Evolutionary conservation across 2,113 vertebrate species (phyloP).

Genomic region (Thunnus thynnus): DNA sequence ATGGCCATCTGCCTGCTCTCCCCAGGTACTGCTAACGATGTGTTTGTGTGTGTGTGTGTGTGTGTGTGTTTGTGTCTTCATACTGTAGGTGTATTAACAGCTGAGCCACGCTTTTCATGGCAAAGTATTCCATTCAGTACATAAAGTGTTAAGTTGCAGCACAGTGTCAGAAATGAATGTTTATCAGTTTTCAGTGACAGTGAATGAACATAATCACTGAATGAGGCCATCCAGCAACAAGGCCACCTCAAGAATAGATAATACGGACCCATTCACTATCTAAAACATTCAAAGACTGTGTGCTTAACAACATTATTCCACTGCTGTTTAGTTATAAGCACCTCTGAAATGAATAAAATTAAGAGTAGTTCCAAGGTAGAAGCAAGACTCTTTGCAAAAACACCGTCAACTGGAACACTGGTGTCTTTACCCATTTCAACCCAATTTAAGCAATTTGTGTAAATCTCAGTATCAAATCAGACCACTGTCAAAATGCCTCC

Average conservation of each 20-base stretch:
- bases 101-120: too few species aligned
- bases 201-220: neutral
- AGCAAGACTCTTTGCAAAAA: neutral
- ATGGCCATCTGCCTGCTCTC: conserved; percentile 98
- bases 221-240: neutral
- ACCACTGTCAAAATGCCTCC: too few species aligned
- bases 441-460: too few species aligned
- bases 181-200: neutral
- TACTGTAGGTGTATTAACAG: too few species aligned
- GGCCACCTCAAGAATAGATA: neutral
- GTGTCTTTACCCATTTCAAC: too few species aligned
- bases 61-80: conserved; percentile 2
- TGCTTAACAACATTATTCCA: neutral
- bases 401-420: neutral
- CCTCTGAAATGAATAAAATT: too few species aligned
- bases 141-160: neutral
- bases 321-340: neutral
- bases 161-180: neutral
- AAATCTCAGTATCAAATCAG: too few species aligned
- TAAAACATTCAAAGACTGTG: neutral
- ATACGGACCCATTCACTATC: neutral
- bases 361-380: neutral
- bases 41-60: conserved; percentile 27
- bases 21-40: conserved; percentile 84
- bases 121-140: neutral